A percentile compares a stretch with the other conserved stretches of the same genome.
Evolutionary conservation across 2,888 invertebrate genomes (phyloP).

Genomic region (Lycaena phlaeas): DNA sequence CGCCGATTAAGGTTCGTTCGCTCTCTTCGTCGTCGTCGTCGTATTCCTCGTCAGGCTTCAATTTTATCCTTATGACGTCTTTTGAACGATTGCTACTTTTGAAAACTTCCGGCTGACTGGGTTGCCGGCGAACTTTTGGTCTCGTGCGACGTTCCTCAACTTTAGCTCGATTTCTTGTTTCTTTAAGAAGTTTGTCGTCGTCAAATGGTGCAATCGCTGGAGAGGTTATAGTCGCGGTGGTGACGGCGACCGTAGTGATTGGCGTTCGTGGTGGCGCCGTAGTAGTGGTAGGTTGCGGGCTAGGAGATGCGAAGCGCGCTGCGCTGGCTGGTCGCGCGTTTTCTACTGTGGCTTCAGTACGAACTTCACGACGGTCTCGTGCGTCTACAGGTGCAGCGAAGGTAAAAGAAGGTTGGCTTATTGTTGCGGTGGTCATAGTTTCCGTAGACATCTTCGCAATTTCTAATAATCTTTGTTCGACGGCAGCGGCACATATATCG

Average conservation of each 20-base stretch:
- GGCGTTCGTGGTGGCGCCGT: slow-evolving; percentile 3
- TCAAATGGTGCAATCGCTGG: slow-evolving; percentile 22
- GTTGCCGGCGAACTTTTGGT: slow-evolving; percentile 44
- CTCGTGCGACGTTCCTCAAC: slow-evolving; percentile 43
- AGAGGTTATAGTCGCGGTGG: slow-evolving; percentile 14
- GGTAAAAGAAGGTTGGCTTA: slow-evolving; percentile 11
- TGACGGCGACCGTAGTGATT: slow-evolving; percentile 9
- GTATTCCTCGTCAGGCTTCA: slow-evolving; percentile 84
- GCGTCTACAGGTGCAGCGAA: slow-evolving; percentile 29
- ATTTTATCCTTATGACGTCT: slow-evolving; percentile 74
- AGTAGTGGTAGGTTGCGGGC: slow-evolving; percentile 15
- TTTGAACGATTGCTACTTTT: slow-evolving; percentile 42
- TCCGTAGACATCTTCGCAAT: slow-evolving; percentile 38
- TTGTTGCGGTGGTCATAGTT: slow-evolving; percentile 8
- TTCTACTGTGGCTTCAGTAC: slow-evolving; percentile 52
- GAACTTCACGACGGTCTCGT: slow-evolving; percentile 46
- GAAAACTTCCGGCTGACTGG: slow-evolving; percentile 37
- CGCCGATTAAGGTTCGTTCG: slow-evolving; percentile 31
- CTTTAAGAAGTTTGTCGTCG: slow-evolving; percentile 44
- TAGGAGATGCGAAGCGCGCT: slow-evolving; percentile 21
- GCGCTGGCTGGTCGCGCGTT: slow-evolving; percentile 21
- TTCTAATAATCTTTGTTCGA: slow-evolving; percentile 55
- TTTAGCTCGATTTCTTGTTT: slow-evolving; percentile 38
- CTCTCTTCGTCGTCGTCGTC: slow-evolving; percentile 51
- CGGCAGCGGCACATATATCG: slow-evolving; percentile 59